Evolutionary conservation across 2,113 vertebrate species (phyloP), one percentile per base, ranked within the genome.

Genomic region (Cettia cetti): DNA sequence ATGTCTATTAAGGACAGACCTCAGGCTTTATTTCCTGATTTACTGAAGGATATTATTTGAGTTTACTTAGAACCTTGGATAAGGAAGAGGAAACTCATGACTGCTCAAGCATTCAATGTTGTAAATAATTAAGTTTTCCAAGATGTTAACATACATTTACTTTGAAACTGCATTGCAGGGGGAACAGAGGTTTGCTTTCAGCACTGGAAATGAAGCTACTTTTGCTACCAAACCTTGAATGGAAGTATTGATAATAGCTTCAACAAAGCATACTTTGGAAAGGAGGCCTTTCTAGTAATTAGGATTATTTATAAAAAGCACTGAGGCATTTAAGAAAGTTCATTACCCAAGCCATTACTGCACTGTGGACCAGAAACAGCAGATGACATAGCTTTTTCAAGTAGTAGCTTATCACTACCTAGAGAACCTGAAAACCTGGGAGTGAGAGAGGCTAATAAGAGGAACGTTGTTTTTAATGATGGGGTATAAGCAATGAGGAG

Each of bases 51-150:
- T 49, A 74, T 66, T 86, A 47, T 74, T 50, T 3, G 13, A 91
- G 42, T 86, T 89, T 83, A 59, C 37, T 31, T 86, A 70, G 54
- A 64, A 59, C 40, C 30, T 85, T 86, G 75, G 76, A 96, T 82
- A 93, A 88, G 30, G 28, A 69, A 47, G 33, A 82, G 56, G 72
- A 86, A 86, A 63, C 72, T 74, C 39, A 26, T 74, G 82, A 56
- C 31, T 68, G 24, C 33, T 92, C 33, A 86, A 63, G 39, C 35
- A 54, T 89, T 75, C 27, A 13, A 27, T 89, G 77, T 15, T 84
- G 54, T 86, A 92, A 95, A 93, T 92, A 90, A 86, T 93, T 90
- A 92, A 61, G 69, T 92, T 95, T 89, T 69, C 68, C 22, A 56
- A 70, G 70, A 75, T 68, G 53, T 63, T 89, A 94, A 81, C 0